Base-by-base conservation (phyloP, 2,797 vertebrate species). In the Spinus olivaceus region DNA sequence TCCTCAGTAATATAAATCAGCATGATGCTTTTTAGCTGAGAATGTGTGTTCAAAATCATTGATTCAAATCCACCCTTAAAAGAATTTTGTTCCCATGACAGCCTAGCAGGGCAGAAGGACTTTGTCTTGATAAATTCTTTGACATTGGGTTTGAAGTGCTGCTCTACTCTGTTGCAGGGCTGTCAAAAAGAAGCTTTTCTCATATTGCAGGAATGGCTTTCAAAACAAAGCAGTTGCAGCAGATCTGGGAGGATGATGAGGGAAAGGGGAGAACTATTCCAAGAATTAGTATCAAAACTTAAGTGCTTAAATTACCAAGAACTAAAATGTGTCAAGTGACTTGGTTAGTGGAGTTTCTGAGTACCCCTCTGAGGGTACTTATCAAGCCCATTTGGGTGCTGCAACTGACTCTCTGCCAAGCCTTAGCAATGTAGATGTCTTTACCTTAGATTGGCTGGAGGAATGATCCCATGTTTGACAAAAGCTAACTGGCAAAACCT, bases 111-210 rank as follows among this genome's bases (percentile, higher is more conserved):
- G 12, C n/a, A 54, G 35, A 72, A 80, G 21, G 16, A 35, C 14
- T 25, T 7, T 37, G 18, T 27, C 19, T 81, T 60, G 35, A 60
- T 67, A 35, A 8, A 19, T 54, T 5, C 50, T 49, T 84, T 84
- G 63, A 35, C 35, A 20, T 0, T 22, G 32, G 4, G 3, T 73
- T 72, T 87, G 33, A 44, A 87, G 51, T 0, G 0, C 21, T 57
- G 17, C 21, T 88, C 12, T 86, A 21, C 17, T 39, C n/a, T 70
- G 22, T 25, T 77, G 14, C 25, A 66, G 1, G 5, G n/a, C 59
- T 82, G 33, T 81, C 10, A 66, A 66, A 88, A 80, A 63, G 15
- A 53, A 73, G 5, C 8, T 87, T 77, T 4, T 60, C 44, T 87
- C 47, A 60, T 17, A 33, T 51, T 63, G 9, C 53, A 49, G 33